phyloP scores from a whole-genome alignment of 2,797 vertebrate species.

The Acestrorhynchus altus region DNA sequence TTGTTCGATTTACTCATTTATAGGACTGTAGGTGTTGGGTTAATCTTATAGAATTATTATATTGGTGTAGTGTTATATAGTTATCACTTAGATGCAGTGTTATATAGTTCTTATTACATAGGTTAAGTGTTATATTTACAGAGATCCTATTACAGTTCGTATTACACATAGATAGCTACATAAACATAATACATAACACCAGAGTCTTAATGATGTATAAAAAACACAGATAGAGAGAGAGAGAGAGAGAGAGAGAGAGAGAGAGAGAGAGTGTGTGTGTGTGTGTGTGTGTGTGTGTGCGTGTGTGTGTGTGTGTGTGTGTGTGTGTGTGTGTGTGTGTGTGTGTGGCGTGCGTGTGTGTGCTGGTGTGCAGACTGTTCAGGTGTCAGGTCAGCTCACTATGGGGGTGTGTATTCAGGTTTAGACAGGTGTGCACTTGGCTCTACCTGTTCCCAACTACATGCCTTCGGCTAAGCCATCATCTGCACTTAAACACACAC shows the following conservation, averaged over 20 bases:
- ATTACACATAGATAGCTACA: not conserved
- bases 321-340: not conserved
- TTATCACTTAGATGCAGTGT: too few species aligned
- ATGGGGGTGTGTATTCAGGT: slow-evolving; percentile 3
- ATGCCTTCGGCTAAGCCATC: slow-evolving; percentile 22
- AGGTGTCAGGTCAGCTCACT: slow-evolving; percentile 12
- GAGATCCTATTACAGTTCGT: too few species aligned
- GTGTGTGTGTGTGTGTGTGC: slow-evolving; percentile 2
- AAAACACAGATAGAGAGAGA: not conserved
- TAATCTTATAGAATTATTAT: too few species aligned
- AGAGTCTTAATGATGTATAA: not conserved
- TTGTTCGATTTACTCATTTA: too few species aligned
- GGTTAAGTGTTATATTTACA: too few species aligned
- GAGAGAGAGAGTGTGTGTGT: not conserved
- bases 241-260: too few species aligned
- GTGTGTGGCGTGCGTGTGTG: too few species aligned
- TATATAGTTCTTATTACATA: too few species aligned
- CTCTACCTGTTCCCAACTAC: slow-evolving; percentile 26
- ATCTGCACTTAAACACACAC: slow-evolving; percentile 21
- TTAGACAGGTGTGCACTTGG: slow-evolving; percentile 19
- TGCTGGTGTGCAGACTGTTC: not conserved
- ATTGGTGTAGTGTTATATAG: too few species aligned
- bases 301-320: too few species aligned
- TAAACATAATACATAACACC: not conserved
- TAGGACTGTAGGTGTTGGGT: too few species aligned